Evolutionary conservation across 1,140 invertebrate species (phyloP).

Genomic region (Zelostemma sp.): DNA sequence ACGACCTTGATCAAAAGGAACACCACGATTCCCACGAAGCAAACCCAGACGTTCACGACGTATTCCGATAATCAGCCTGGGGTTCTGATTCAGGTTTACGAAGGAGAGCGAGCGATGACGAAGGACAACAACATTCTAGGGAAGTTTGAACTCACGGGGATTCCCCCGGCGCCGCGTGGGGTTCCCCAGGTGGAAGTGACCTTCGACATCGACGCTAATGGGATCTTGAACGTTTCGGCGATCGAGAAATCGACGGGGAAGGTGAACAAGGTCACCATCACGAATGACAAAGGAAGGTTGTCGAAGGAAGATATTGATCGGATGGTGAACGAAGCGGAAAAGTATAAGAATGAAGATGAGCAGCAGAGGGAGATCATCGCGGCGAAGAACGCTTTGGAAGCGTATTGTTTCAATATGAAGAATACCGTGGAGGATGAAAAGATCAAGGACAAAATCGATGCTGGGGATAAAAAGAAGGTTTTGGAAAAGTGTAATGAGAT

Average conservation of each 20-base stretch:
- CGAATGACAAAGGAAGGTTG: conserved; percentile 85
- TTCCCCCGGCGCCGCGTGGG: conserved; percentile 85
- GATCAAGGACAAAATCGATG: conserved; percentile 64
- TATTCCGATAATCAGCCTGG: conserved; percentile 80
- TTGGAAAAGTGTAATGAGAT: conserved; percentile 67
- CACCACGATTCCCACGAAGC: conserved; percentile 76
- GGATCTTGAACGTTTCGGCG: conserved; percentile 76
- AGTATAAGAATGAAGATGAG: conserved; percentile 78
- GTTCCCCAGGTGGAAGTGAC: conserved; percentile 80
- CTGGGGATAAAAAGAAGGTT: conserved; percentile 57
- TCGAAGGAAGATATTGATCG: conserved; percentile 86
- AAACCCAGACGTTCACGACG: conserved; percentile 77
- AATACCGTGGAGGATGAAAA: conserved; percentile 66
- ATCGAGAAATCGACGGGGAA: conserved; percentile 73
- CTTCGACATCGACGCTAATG: conserved; percentile 81
- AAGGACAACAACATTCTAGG: conserved; percentile 85
- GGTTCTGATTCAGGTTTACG: conserved; percentile 81
- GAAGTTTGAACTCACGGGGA: conserved; percentile 83
- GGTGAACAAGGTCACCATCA: conserved; percentile 86
- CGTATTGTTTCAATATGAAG: conserved; percentile 81
- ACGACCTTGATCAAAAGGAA: conserved; percentile 77
- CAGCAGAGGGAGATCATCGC: conserved; percentile 76
- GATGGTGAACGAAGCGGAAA: conserved; percentile 79
- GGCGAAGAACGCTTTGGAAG: conserved; percentile 75
- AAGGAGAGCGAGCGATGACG: conserved; percentile 86